A percentile compares a stretch with the other conserved stretches of the same genome.
Conservation (phyloP, 2,113 vertebrate species). For the Coptodon bakossiorum region DNA sequence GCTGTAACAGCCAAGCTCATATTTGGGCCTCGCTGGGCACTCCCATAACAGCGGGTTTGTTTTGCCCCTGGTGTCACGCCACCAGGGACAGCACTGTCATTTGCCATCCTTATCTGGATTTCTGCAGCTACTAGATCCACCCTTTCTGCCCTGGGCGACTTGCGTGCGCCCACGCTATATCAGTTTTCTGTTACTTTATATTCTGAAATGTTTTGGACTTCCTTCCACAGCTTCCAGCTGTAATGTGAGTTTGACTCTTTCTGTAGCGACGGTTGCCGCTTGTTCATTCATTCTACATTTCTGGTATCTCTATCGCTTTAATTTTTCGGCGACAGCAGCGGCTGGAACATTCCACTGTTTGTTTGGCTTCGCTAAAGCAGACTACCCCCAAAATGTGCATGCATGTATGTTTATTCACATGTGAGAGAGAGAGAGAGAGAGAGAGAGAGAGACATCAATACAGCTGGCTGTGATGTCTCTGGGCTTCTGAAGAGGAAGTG, state of each 20-base stretch:
- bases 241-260: neutral
- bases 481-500: conserved; percentile 49
- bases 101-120: conserved; percentile 44
- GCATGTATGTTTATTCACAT: neutral
- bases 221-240: neutral
- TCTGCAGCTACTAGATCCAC: conserved; percentile 27
- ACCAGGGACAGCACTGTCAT: conserved; percentile 41
- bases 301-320: neutral
- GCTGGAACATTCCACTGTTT: conserved; percentile 11
- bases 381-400: neutral
- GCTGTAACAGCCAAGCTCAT: conserved; percentile 14
- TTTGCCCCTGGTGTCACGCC: conserved; percentile 55
- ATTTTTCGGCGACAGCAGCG: neutral
- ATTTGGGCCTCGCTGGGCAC: conserved; percentile 33
- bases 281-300: neutral
- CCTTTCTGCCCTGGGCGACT: neutral
- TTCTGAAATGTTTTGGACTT: neutral
- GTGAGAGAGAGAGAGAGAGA: rapidly evolving
- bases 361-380: conserved; percentile 17
- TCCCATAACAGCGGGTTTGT: conserved; percentile 62
- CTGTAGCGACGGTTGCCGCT: neutral
- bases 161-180: neutral
- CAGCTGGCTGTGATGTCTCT: conserved; percentile 29
- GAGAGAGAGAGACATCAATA: conserved; percentile 16
- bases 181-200: neutral